These are phyloP conservation scores for Drosophila subsilvestris DNA, from an alignment of 2,888 invertebrate species.

Conservation along the genomic window DNA sequence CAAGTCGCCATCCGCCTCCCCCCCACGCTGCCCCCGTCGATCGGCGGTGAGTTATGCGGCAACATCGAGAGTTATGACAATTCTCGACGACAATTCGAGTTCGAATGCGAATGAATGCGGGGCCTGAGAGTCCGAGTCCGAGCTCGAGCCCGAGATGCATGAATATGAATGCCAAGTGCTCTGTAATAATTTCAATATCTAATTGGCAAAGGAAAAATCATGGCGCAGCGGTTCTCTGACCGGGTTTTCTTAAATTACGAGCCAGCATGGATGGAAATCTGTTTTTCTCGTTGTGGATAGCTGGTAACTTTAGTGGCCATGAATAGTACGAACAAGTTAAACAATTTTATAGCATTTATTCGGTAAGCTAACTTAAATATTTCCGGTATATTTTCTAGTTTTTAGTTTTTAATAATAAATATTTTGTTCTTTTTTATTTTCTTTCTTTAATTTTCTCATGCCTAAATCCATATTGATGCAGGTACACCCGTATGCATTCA, in stretches of 20 bases:
- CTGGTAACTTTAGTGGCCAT: not conserved
- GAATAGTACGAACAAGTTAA: not conserved
- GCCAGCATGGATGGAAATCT: not conserved
- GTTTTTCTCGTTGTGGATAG: not conserved
- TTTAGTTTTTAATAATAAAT: not conserved
- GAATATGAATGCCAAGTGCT: conserved; percentile 74
- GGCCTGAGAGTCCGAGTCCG: too few species aligned
- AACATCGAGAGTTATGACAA: conserved; percentile 75
- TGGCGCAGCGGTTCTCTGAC: conserved; percentile 1
- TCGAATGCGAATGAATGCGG: conserved; percentile 24
- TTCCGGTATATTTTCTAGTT: not conserved
- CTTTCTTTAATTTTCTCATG: not conserved
- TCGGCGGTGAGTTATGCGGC: conserved; percentile 52
- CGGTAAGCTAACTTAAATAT: not conserved
- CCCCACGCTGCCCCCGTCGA: not conserved
- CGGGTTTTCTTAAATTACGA: conserved; percentile 7
- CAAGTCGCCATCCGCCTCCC: too few species aligned
- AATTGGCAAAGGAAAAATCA: conserved; percentile 39
- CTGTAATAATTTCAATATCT: conserved; percentile 58
- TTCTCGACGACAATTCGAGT: conserved; percentile 59
- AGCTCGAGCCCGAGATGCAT: conserved; percentile 36
- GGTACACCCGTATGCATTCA: not conserved
- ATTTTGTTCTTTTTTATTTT: too few species aligned
- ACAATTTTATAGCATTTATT: not conserved
- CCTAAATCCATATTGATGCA: not conserved